Base-by-base conservation (phyloP, 92 coral and sea anemone genomes). In the Siderastrea siderea region DNA sequence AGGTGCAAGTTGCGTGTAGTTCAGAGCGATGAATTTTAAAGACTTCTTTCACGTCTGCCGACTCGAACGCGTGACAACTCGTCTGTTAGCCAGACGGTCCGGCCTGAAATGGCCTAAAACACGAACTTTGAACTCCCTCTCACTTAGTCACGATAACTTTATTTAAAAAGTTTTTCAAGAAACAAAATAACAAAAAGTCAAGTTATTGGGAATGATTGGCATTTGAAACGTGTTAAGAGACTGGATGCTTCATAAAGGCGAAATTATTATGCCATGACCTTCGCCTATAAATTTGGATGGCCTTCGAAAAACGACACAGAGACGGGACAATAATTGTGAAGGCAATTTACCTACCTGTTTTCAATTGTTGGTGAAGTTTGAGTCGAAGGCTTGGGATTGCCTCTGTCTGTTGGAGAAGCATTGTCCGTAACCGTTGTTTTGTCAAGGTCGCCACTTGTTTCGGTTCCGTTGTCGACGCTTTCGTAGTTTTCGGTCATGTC, bases 1-100 rank as follows among this genome's bases (percentile, higher is more conserved):
- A 74, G 69, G 70, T 78, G 70, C 10, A 71, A 13, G 17, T 71
- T 74, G 61, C 73, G 47, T 70, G 78, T 8, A n/a, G 51, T 64
- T 46, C n/a, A 43, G 63, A 10, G 53, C 16, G 54, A 82, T 44
- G 46, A 52, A 48, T 52, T 13, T 45, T 9, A 15, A 54, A 43
- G 57, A 80, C 49, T 80, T 58, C 71, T 73, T 19, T 62, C 87
- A 73, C 73, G 71, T 19, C 53, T 81, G 66, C 64, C 74, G 84
- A 11, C 75, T 47, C 14, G 62, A 59, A 60, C 58, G 87, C 87
- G 87, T 84, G 87, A 84, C 87, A 84, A 61, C 15, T 26, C 51
- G 87, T 84, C 81, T 82, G 47, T 65, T 54, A 3, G 76, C 67
- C 78, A 58, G 86, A 69, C 77, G 47, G 45, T 15, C 15, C 13